These are phyloP conservation scores for Neodiprion pinetum DNA, from an alignment of 1,140 invertebrate species.

Conservation along the genomic window DNA sequence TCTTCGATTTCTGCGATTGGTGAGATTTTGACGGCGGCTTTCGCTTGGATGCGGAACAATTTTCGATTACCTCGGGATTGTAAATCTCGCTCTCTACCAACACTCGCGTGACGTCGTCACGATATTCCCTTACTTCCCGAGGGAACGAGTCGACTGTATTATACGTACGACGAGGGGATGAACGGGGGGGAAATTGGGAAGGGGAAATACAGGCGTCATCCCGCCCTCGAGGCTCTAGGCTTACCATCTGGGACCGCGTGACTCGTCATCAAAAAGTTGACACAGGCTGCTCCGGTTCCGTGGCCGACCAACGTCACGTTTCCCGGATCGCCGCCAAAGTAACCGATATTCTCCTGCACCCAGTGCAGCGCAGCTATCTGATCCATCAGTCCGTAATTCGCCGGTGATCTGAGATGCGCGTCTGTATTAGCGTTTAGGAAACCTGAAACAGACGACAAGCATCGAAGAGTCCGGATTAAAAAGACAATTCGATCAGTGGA, in stretches of 20 bases:
- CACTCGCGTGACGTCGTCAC: too few species aligned
- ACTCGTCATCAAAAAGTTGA: conserved; percentile 93
- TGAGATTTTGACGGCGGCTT: conserved; percentile 4
- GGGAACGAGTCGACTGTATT: background rate
- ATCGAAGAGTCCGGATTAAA: conserved; percentile 22
- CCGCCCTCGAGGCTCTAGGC: conserved; percentile 30
- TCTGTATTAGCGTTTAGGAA: conserved; percentile 90
- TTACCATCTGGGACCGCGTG: conserved; percentile 91
- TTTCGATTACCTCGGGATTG: too few species aligned
- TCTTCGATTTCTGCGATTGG: background rate
- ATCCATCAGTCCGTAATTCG: conserved; percentile 96
- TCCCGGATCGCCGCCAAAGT: conserved; percentile 90
- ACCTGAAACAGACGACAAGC: conserved; percentile 65
- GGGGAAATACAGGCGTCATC: conserved; percentile 1
- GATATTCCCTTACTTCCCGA: background rate
- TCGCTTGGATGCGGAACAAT: background rate
- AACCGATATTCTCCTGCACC: conserved; percentile 92
- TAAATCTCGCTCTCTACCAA: too few species aligned
- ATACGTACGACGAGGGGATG: background rate
- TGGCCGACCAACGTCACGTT: conserved; percentile 96
- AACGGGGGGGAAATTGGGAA: background rate
- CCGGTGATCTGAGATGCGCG: conserved; percentile 79
- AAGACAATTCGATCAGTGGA: too few species aligned
- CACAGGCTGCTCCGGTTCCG: conserved; percentile 92
- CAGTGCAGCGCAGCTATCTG: conserved; percentile 92